Percentiles rank a stretch among this genome's conserved stretches.
Evolutionary conservation across 23 tunicate species (phyloP).

Genomic region (Corella eumyota): DNA sequence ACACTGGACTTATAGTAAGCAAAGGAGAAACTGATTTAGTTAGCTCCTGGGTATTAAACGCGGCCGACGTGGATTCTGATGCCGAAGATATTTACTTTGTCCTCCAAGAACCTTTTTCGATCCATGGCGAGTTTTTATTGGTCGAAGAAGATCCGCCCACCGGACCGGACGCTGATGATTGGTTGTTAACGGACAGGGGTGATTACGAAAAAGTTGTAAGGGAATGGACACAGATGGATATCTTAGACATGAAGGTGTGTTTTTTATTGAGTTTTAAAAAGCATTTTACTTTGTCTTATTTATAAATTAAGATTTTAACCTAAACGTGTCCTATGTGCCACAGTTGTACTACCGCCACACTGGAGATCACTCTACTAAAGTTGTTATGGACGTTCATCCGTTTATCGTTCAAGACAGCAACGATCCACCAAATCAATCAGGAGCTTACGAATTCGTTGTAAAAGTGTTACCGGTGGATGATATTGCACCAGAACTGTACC

Average conservation of each 20-base stretch:
- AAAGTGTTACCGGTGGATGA: slow-evolving; percentile 83
- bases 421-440: slow-evolving; percentile 79
- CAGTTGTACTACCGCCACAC: slow-evolving; percentile 79
- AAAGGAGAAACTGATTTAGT: slow-evolving; percentile 54
- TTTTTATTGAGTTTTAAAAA: neutral
- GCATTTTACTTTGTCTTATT: no score
- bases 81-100: slow-evolving; percentile 30
- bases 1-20: slow-evolving; percentile 53
- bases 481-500: slow-evolving; percentile 47
- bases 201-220: slow-evolving; percentile 43
- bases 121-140: slow-evolving; percentile 46
- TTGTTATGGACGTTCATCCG: slow-evolving; percentile 71
- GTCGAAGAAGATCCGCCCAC: slow-evolving; percentile 18
- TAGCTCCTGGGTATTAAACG: slow-evolving; percentile 48
- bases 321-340: neutral
- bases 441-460: slow-evolving; percentile 31
- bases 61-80: slow-evolving; percentile 65
- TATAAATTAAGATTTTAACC: neutral
- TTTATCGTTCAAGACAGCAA: slow-evolving; percentile 71
- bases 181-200: slow-evolving; percentile 16
- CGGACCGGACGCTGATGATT: slow-evolving; percentile 22
- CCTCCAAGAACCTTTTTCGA: slow-evolving; percentile 39
- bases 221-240: slow-evolving; percentile 39
- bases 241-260: slow-evolving; percentile 43
- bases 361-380: slow-evolving; percentile 64